These are phyloP conservation scores for Arctopsyche grandis DNA, from an alignment of 1,140 invertebrate species.

Conservation along the genomic window DNA sequence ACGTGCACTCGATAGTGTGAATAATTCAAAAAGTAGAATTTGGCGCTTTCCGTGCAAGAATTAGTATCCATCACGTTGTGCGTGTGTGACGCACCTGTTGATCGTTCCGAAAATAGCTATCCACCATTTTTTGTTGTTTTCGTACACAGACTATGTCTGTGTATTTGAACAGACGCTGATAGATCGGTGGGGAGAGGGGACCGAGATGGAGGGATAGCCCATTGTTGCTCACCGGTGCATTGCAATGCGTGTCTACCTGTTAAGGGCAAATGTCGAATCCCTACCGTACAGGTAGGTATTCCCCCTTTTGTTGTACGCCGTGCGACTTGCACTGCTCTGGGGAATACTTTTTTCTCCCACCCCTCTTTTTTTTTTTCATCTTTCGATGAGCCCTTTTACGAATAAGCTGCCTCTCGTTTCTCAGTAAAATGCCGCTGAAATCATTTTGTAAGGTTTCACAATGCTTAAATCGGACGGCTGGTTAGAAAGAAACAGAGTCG, in stretches of 20 bases:
- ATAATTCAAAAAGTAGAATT: background rate
- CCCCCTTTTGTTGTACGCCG: background rate
- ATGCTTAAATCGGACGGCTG: no score
- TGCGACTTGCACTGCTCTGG: background rate
- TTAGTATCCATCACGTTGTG: background rate
- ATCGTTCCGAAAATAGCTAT: constrained; percentile 10
- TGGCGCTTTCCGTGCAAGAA: background rate
- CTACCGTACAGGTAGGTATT: constrained; percentile 2
- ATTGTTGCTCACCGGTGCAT: constrained; percentile 6
- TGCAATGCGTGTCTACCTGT: background rate
- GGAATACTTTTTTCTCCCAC: background rate
- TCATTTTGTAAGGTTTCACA: no score
- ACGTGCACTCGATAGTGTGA: background rate
- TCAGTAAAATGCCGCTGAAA: background rate
- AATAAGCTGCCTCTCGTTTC: background rate
- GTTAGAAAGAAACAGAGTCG: no score
- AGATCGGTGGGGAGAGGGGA: background rate
- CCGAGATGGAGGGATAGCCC: background rate
- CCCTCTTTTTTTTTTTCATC: background rate
- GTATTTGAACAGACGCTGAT: background rate
- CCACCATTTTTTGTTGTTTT: constrained; percentile 5
- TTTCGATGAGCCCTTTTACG: background rate
- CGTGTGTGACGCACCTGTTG: constrained; percentile 9
- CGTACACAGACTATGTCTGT: background rate
- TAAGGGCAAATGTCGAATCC: constrained; percentile 3